Conservation (phyloP, 1,140 invertebrate species). For the Atta cephalotes region DNA sequence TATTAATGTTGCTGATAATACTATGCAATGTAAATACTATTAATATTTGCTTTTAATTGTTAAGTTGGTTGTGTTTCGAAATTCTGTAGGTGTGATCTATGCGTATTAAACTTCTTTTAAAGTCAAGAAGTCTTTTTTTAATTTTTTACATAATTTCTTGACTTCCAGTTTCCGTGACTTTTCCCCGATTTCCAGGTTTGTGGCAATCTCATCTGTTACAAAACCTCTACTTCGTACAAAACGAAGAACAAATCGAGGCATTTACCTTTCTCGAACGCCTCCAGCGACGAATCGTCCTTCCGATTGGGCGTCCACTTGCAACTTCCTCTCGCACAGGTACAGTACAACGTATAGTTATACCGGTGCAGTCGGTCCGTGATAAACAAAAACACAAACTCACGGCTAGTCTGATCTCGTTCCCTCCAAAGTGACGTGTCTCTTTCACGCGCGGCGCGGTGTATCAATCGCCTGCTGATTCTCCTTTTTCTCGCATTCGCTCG, state of each 20-base stretch:
- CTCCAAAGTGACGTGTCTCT: slow-evolving; percentile 28
- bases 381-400: slow-evolving; percentile 74
- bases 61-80: too few relatives aligned
- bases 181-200: too few relatives aligned
- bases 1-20: too few relatives aligned
- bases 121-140: too few relatives aligned
- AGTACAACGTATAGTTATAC: slow-evolving; percentile 24
- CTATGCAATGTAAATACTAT: too few relatives aligned
- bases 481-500: slow-evolving; percentile 35
- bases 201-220: too few relatives aligned
- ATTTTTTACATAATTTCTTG: too few relatives aligned
- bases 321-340: slow-evolving; percentile 24
- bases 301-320: slow-evolving; percentile 26
- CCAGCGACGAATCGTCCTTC: slow-evolving; percentile 46
- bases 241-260: background rate
- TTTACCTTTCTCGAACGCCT: slow-evolving; percentile 45
- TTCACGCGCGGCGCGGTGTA: slow-evolving; percentile 20
- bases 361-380: slow-evolving; percentile 62
- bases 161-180: too few relatives aligned
- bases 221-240: background rate
- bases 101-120: too few relatives aligned
- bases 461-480: slow-evolving; percentile 63
- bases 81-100: too few relatives aligned
- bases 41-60: too few relatives aligned
- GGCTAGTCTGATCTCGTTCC: slow-evolving; percentile 53